Evolutionary conservation across 1,140 invertebrate species (phyloP).

Genomic region (Drosophila arawakana): DNA sequence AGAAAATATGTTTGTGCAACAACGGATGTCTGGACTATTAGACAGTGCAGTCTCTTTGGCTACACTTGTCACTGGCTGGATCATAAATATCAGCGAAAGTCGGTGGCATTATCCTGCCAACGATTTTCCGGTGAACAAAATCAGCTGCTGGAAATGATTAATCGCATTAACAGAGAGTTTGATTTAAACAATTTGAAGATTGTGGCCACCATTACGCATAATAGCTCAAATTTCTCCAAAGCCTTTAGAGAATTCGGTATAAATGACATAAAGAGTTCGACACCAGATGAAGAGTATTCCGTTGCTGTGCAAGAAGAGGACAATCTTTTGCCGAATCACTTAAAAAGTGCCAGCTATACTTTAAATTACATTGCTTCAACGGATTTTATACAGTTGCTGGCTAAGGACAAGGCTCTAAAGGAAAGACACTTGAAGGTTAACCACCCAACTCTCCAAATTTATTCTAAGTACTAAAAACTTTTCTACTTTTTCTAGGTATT

Average conservation of each 20-base stretch:
- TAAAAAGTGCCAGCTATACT: slow-evolving; percentile 28
- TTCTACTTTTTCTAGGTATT: slow-evolving; percentile 21
- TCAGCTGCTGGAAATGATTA: slow-evolving; percentile 20
- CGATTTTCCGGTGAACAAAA: not conserved
- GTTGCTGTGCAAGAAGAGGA: not conserved
- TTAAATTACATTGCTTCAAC: slow-evolving; percentile 13
- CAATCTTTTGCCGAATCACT: slow-evolving; percentile 27
- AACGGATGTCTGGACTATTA: slow-evolving; percentile 20
- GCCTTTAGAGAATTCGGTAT: slow-evolving; percentile 28
- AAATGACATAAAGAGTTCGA: not conserved
- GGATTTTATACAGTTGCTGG: slow-evolving; percentile 24
- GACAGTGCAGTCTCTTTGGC: slow-evolving; percentile 6
- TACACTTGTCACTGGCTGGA: slow-evolving; percentile 49
- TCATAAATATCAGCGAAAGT: slow-evolving; percentile 27
- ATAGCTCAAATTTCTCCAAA: not conserved
- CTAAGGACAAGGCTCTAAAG: slow-evolving; percentile 1
- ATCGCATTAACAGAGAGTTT: slow-evolving; percentile 18
- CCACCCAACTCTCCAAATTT: no score
- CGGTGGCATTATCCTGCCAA: slow-evolving; percentile 28
- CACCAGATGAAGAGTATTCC: not conserved
- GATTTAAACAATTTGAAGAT: slow-evolving; percentile 33
- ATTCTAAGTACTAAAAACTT: no score
- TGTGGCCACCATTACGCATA: slow-evolving; percentile 19
- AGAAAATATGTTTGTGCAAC: slow-evolving; percentile 39
- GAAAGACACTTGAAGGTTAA: slow-evolving; percentile 25